Evolutionary conservation across 2,797 vertebrate species (phyloP).

Genomic region (Labeo calbasu): DNA sequence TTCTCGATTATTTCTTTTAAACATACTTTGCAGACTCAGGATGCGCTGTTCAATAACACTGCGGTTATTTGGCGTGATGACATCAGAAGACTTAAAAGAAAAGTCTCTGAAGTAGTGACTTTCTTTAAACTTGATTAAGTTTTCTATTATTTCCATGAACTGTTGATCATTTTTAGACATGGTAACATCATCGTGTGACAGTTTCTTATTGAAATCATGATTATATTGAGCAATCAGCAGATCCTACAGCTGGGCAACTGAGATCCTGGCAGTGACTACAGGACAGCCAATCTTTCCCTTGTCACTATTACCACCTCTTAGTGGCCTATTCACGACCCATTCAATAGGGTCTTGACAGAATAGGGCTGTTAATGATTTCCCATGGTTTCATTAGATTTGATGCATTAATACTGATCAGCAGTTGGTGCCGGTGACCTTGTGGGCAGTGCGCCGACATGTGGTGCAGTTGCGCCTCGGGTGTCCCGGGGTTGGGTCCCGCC

Average conservation of each 20-base stretch:
- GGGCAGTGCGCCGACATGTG: no score
- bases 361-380: background rate
- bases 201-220: constrained; percentile 36
- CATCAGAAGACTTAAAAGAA: constrained; percentile 16
- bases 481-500: no score
- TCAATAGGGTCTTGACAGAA: background rate
- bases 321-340: constrained; percentile 38
- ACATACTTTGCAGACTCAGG: constrained; percentile 23
- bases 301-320: background rate
- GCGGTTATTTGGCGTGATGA: constrained; percentile 8
- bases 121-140: background rate
- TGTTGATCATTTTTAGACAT: constrained; percentile 30
- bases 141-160: constrained; percentile 1
- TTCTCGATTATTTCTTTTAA: constrained; percentile 19
- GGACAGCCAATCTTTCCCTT: background rate
- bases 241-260: constrained; percentile 25
- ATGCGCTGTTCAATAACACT: constrained; percentile 22
- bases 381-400: background rate
- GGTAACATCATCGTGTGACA: background rate
- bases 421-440: no score
- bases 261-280: background rate
- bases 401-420: background rate
- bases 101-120: constrained; percentile 28
- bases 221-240: constrained; percentile 40
- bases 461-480: no score